A percentile compares a stretch with the other conserved stretches of the same genome.
Conservation (phyloP, 2,888 invertebrate species). For the Lissocephala sabroskyi region DNA sequence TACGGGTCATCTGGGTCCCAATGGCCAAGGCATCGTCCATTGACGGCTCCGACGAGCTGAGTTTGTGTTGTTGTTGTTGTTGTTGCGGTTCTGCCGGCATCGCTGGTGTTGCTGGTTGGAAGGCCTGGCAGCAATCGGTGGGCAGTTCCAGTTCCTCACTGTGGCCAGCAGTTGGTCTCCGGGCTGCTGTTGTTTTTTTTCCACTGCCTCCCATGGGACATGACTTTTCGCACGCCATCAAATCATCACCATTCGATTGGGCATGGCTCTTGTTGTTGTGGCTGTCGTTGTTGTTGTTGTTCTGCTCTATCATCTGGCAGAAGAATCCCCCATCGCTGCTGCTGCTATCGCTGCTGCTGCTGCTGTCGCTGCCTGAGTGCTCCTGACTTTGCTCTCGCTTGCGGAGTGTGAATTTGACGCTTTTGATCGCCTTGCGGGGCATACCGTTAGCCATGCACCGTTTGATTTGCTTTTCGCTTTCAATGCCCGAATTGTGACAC, state of each 20-base stretch:
- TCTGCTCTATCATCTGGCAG: constrained; percentile 35
- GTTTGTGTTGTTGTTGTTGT: constrained; percentile 43
- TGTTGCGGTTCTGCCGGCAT: too few species aligned
- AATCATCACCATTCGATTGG: too few species aligned
- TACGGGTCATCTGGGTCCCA: constrained; percentile 66
- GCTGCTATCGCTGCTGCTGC: constrained; percentile 15
- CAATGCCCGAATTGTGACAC: constrained; percentile 68
- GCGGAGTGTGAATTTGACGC: constrained; percentile 63
- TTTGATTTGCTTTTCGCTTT: constrained; percentile 69
- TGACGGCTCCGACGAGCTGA: constrained; percentile 51
- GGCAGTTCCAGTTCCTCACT: too few species aligned
- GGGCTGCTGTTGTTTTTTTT: constrained; percentile 1
- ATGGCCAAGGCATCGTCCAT: constrained; percentile 66
- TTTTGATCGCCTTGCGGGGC: constrained; percentile 69
- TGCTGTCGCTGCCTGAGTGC: constrained; percentile 10
- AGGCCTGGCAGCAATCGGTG: too few species aligned
- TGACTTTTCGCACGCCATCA: too few species aligned
- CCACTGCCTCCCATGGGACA: too few species aligned
- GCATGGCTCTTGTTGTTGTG: too few species aligned
- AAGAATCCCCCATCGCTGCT: constrained; percentile 13
- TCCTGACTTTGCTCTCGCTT: constrained; percentile 46
- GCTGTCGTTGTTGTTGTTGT: constrained; percentile 19
- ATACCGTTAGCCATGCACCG: constrained; percentile 68
- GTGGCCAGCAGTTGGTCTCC: too few species aligned
- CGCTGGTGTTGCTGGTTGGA: too few species aligned